These are phyloP conservation scores for Lepidocyrtinus sp. DNA, from an alignment of 2,888 invertebrate genomes.

Conservation along the genomic window DNA sequence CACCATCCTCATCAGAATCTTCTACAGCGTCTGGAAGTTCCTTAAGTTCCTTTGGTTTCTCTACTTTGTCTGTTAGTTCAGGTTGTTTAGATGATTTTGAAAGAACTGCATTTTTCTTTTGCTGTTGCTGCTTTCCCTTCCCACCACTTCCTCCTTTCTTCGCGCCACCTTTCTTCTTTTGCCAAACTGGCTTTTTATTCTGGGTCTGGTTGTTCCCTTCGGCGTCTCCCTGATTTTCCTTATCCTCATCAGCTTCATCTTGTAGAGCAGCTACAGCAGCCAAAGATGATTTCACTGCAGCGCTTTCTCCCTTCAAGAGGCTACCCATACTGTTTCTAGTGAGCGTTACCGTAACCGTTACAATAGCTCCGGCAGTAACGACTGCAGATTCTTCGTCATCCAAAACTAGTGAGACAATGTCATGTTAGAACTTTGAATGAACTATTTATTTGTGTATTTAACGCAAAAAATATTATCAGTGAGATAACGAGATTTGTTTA, in stretches of 20 bases:
- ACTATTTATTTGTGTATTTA: too few species aligned
- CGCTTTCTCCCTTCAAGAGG: conserved; percentile 84
- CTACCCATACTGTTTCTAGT: conserved; percentile 87
- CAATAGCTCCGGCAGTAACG: conserved; percentile 97
- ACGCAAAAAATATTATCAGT: too few species aligned
- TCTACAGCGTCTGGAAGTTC: conserved; percentile 59
- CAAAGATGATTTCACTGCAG: conserved; percentile 68
- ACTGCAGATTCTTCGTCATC: conserved; percentile 98
- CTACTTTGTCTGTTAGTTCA: conserved; percentile 30
- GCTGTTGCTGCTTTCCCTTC: conserved; percentile 54
- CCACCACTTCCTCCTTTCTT: conserved; percentile 68
- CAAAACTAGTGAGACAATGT: conserved; percentile 80
- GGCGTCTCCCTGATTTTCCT: conserved; percentile 73
- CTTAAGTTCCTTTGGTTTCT: conserved; percentile 60
- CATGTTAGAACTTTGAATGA: too few species aligned
- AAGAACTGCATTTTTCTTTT: conserved; percentile 70
- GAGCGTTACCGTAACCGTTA: conserved; percentile 95
- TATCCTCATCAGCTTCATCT: conserved; percentile 74
- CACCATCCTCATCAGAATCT: conserved; percentile 76
- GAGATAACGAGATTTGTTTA: too few species aligned
- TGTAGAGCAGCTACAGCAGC: conserved; percentile 44
- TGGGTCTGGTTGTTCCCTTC: conserved; percentile 66
- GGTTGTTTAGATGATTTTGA: conserved; percentile 67
- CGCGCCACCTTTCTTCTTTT: conserved; percentile 79
- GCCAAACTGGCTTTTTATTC: conserved; percentile 86